A percentile compares a stretch with the other conserved stretches of the same genome.
These are phyloP conservation scores for Decapterus maruadsi DNA, from an alignment of 2,797 vertebrate species.

Conservation along the genomic window DNA sequence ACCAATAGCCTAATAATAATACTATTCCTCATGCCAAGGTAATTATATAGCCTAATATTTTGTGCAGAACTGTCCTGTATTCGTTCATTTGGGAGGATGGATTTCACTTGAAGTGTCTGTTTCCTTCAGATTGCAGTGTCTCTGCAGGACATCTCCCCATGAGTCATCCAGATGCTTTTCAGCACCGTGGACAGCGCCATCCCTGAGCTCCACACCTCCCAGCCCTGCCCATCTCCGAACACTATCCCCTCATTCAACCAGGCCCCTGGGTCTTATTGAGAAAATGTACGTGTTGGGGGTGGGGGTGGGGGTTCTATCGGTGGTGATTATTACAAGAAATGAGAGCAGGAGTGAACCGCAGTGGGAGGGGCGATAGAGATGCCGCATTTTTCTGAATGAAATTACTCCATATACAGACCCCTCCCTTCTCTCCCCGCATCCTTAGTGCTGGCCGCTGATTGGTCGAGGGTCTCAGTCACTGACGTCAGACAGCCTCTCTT, in stretches of 20 bases:
- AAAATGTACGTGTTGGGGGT: slow-evolving; percentile 9
- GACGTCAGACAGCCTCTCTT: slow-evolving; percentile 83
- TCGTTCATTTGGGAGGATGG: not conserved
- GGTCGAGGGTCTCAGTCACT: slow-evolving; percentile 73
- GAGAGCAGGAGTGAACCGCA: slow-evolving; percentile 79
- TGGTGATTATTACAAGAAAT: slow-evolving; percentile 66
- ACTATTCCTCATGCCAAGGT: not conserved
- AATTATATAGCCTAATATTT: not conserved
- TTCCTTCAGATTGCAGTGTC: not conserved
- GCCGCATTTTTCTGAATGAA: slow-evolving; percentile 92
- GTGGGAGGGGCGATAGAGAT: slow-evolving; percentile 85
- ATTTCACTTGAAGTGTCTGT: not conserved
- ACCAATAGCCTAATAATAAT: not conserved
- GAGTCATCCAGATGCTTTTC: slow-evolving; percentile 76
- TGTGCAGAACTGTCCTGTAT: not conserved
- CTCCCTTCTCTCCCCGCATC: slow-evolving; percentile 40
- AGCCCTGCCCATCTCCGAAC: slow-evolving; percentile 1
- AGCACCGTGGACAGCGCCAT: slow-evolving; percentile 84
- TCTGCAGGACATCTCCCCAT: slow-evolving; percentile 37
- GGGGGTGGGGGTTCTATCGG: not conserved
- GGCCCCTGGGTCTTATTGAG: slow-evolving; percentile 18
- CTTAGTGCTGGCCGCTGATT: slow-evolving; percentile 67
- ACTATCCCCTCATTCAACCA: slow-evolving; percentile 13
- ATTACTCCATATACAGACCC: slow-evolving; percentile 75
- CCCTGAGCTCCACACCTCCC: not conserved